A percentile compares a stretch with the other conserved stretches of the same genome.
Conservation (phyloP, 2,113 vertebrate genomes). For the Mionectes macconnelli region DNA sequence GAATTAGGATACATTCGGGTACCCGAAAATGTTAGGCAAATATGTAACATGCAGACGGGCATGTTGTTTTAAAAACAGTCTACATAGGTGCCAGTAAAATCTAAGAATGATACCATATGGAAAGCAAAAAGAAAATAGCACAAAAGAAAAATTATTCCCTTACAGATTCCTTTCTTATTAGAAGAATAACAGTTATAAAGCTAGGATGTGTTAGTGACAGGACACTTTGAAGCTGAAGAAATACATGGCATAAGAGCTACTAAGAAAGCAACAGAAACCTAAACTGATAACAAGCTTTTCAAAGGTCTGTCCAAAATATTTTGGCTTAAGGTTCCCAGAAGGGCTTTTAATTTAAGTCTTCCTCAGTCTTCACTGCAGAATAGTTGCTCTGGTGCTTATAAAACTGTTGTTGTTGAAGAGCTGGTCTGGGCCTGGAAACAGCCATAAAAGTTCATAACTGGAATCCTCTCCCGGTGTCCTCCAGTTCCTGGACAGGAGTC, state of each 20-base stretch:
- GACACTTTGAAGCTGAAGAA: not conserved
- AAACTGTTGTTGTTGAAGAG: not conserved
- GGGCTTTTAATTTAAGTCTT: not conserved
- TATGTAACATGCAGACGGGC: not conserved
- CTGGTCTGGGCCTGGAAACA: not conserved
- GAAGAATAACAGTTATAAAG: not conserved
- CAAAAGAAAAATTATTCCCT: not conserved
- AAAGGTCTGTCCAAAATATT: not conserved
- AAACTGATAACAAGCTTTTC: not conserved
- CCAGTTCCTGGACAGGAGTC: not conserved
- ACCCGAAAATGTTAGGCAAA: not conserved
- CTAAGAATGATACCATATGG: not conserved
- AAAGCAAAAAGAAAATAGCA: not conserved
- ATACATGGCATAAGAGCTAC: not conserved
- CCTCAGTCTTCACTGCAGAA: not conserved
- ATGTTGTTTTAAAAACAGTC: not conserved
- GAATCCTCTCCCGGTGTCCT: not conserved
- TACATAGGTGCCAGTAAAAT: not conserved
- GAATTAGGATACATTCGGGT: not conserved
- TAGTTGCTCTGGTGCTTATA: not conserved
- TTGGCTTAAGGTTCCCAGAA: not conserved
- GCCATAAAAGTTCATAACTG: not conserved
- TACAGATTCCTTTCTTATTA: not conserved
- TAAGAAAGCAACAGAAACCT: not conserved
- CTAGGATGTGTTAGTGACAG: not conserved